These are phyloP conservation scores for Mesoclemmys tuberculata DNA, from an alignment of 2,113 vertebrate genomes.

Conservation along the genomic window DNA sequence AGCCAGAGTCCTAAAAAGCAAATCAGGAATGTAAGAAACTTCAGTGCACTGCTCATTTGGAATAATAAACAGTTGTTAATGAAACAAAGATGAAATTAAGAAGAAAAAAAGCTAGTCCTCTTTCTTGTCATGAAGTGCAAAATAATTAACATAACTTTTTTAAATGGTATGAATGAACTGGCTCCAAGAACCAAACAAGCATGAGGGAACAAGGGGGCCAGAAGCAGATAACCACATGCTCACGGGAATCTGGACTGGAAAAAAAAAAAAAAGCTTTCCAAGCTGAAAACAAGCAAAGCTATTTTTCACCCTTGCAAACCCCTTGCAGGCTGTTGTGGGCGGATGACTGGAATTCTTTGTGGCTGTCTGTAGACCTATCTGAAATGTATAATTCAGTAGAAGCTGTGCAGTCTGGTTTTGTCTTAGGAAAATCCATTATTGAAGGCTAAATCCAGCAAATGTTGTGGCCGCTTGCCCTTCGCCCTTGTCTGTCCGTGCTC, in stretches of 20 bases:
- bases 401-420: not conserved
- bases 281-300: not conserved
- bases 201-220: not conserved
- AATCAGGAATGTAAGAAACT: slow-evolving; percentile 67
- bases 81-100: slow-evolving; percentile 44
- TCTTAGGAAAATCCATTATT: rapidly evolving
- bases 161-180: not conserved
- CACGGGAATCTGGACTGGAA: not conserved
- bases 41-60: slow-evolving; percentile 44
- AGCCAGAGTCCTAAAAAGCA: slow-evolving; percentile 63
- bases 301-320: not conserved
- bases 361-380: not conserved
- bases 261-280: not conserved
- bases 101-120: not conserved
- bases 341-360: not conserved
- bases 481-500: rapidly evolving
- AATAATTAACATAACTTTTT: rapidly evolving
- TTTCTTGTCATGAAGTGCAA: not conserved
- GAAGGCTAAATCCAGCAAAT: not conserved
- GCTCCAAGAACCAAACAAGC: slow-evolving; percentile 5
- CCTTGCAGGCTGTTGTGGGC: not conserved
- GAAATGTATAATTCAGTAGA: not conserved
- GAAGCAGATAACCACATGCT: not conserved
- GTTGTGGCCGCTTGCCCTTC: not conserved
- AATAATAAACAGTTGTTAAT: slow-evolving; percentile 67